Conservation (phyloP, 2,888 invertebrate genomes). For the Balanococcus diminutus region DNA sequence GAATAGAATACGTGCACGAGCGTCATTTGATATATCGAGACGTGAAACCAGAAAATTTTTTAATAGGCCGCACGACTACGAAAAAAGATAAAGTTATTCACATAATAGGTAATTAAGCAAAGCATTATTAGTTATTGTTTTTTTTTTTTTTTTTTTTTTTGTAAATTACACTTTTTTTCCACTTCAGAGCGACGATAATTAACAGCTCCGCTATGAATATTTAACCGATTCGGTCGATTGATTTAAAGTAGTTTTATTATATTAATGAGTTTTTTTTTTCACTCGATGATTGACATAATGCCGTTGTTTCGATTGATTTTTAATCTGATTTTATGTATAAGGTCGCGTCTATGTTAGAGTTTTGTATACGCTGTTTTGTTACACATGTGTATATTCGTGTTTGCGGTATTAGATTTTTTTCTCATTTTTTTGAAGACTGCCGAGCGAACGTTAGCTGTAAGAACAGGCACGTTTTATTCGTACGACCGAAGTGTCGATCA, state of each 20-base stretch:
- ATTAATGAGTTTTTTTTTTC: slow-evolving; percentile 4
- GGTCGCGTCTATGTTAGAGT: background rate
- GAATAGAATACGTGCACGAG: slow-evolving; percentile 99
- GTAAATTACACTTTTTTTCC: background rate
- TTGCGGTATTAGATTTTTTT: background rate
- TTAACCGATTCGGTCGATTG: slow-evolving; percentile 5
- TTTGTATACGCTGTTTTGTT: background rate
- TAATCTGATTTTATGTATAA: background rate
- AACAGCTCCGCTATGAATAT: slow-evolving; percentile 11
- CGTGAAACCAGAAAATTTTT: slow-evolving; percentile 99
- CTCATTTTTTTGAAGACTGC: too few species aligned
- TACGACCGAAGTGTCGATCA: background rate
- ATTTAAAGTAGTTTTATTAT: slow-evolving; percentile 5
- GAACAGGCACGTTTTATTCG: background rate
- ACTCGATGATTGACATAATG: background rate
- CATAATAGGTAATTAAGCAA: slow-evolving; percentile 80
- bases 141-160: background rate
- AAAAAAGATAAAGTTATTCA: slow-evolving; percentile 98
- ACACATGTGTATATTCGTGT: background rate
- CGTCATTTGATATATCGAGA: slow-evolving; percentile 99
- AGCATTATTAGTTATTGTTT: background rate
- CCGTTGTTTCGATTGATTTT: slow-evolving; percentile 11
- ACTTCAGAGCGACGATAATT: background rate
- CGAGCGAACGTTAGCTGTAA: background rate
- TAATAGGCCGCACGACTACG: slow-evolving; percentile 96